phyloP scores from a whole-genome alignment of 2,797 vertebrate genomes.

The Pampus argenteus region DNA sequence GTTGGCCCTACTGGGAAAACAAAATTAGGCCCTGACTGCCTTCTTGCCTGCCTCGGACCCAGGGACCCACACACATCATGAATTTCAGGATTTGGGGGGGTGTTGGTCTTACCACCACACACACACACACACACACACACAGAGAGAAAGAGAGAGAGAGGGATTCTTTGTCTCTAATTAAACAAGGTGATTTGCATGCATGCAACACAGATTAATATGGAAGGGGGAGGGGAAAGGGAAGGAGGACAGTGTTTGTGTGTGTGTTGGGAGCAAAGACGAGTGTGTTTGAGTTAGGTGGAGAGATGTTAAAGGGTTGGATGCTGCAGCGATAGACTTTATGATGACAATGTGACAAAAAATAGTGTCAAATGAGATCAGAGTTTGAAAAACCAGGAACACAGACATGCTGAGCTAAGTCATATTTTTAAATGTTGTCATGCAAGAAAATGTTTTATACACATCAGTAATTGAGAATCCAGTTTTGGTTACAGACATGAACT shows the following conservation, averaged over 20 bases:
- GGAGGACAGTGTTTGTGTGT: constrained; percentile 27
- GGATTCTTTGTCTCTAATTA: constrained; percentile 83
- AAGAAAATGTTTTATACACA: background rate
- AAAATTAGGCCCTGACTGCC: constrained; percentile 80
- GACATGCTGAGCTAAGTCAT: background rate
- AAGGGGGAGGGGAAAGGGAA: constrained; percentile 38
- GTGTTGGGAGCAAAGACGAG: constrained; percentile 20
- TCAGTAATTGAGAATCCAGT: constrained; percentile 7
- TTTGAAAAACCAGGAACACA: background rate
- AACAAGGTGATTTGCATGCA: constrained; percentile 85
- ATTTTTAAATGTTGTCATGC: background rate
- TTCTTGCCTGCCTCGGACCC: constrained; percentile 68
- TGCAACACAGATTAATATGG: constrained; percentile 77
- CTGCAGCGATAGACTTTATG: constrained; percentile 4
- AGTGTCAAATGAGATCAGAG: background rate
- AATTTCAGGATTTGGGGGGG: constrained; percentile 63
- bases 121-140: constrained; percentile 24
- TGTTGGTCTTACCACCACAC: constrained; percentile 12
- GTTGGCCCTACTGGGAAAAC: constrained; percentile 84
- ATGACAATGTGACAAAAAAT: constrained; percentile 7
- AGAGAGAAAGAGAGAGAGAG: no score
- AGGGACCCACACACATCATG: constrained; percentile 75
- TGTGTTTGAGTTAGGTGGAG: constrained; percentile 35
- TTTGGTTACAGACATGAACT: constrained; percentile 22
- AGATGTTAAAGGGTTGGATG: constrained; percentile 27